These are phyloP conservation scores for Ahaetulla prasina DNA, from an alignment of 2,113 vertebrate species.

Conservation along the genomic window DNA sequence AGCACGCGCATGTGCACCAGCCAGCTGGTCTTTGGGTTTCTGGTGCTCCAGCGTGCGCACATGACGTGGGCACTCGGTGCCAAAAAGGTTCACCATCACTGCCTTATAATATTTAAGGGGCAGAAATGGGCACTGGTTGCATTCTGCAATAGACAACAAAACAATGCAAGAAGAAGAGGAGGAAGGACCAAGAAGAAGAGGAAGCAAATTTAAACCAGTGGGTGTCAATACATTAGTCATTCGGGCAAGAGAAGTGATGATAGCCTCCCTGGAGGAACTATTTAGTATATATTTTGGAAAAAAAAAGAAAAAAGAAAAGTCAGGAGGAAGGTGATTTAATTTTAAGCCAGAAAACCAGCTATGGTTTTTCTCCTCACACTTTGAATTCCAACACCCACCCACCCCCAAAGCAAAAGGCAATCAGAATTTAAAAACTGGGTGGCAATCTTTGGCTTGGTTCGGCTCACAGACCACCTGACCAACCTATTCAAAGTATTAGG, in stretches of 20 bases:
- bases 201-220: conserved; percentile 51
- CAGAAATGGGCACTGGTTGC: conserved; percentile 40
- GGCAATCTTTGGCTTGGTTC: background rate
- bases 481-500: background rate
- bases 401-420: background rate
- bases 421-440: background rate
- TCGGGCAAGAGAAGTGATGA: background rate
- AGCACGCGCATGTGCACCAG: no score
- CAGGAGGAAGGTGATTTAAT: background rate
- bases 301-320: background rate
- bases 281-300: background rate
- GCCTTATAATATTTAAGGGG: conserved; percentile 21
- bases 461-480: background rate
- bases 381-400: fast-evolving
- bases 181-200: conserved; percentile 20
- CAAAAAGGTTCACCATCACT: no score
- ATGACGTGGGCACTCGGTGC: no score
- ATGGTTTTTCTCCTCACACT: background rate
- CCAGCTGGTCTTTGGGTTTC: no score
- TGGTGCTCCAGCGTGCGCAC: no score
- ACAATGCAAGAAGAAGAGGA: conserved; percentile 35
- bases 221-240: conserved; percentile 9
- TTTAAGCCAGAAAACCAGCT: fast-evolving
- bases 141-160: conserved; percentile 27
- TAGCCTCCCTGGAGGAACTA: background rate